phyloP scores from a whole-genome alignment of 2,888 invertebrate species.

The Conistra vaccinii region DNA sequence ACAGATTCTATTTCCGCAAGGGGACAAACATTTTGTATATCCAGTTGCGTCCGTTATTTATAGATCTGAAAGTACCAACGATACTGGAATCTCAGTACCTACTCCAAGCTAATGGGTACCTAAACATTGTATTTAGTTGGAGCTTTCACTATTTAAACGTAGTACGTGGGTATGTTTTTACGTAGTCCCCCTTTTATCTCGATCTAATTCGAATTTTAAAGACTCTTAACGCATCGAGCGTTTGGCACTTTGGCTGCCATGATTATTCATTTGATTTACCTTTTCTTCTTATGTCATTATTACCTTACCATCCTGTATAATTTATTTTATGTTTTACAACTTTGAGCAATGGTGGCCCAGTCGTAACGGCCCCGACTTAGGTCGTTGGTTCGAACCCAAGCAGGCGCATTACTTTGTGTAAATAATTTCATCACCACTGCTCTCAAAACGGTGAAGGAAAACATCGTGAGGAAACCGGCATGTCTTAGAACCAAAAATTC shows the following conservation, averaged over 20 bases:
- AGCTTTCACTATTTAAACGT: too few relatives aligned
- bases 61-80: slow-evolving; percentile 13
- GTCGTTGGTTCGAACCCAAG: too few relatives aligned
- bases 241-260: neutral
- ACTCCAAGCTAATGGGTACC: neutral
- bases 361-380: too few relatives aligned
- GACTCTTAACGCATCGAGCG: neutral
- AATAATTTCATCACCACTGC: too few relatives aligned
- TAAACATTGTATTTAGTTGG: slow-evolving; percentile 4
- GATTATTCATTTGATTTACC: neutral
- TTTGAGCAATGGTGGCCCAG: too few relatives aligned
- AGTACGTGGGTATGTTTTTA: too few relatives aligned
- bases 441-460: too few relatives aligned
- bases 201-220: neutral
- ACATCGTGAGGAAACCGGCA: too few relatives aligned
- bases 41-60: slow-evolving; percentile 42
- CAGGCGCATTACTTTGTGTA: too few relatives aligned
- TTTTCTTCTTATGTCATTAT: neutral
- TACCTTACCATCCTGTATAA: neutral
- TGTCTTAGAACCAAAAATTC: too few relatives aligned
- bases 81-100: neutral
- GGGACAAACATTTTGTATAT: slow-evolving; percentile 51
- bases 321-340: neutral
- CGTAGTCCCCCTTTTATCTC: neutral
- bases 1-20: slow-evolving; percentile 56